Base-by-base conservation (phyloP, 2,113 vertebrate species). In the Apodemus sylvaticus region DNA sequence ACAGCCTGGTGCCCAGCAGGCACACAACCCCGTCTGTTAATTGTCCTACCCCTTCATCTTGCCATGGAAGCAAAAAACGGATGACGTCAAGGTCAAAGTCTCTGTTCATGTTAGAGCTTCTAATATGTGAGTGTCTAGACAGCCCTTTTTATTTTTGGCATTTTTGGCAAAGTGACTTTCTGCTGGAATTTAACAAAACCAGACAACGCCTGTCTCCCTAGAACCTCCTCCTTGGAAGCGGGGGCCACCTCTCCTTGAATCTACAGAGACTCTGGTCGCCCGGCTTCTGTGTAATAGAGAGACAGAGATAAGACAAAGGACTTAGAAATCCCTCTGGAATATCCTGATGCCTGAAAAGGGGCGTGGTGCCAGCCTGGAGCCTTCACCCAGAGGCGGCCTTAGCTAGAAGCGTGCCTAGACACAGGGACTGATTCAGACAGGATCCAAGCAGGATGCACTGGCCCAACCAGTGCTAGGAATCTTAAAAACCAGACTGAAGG, bases 61-160 rank as follows among this genome's bases (percentile, higher is more conserved):
- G 3, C 66, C 79, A 22, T 9, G 36, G 64, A 92, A 48, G 66
- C 22, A 7, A 82, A 82, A 74, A 78, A 73, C 92, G 77, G 55
- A 14, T 68, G 71, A 92, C 66, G 79, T 92, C 60, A 89, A 68
- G 71, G 87, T 82, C 51, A 74, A 86, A 86, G 94, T 64, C n/a
- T 82, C 60, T 76, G 81, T 93, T 92, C 88, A 6, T 24, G 39
- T 48, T 62, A 90, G 95, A 96, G 45, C 60, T 86, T 94, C 90
- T 81, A 96, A 81, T 81, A 88, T 94, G 97, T 90, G 91, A 97
- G 95, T 93, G 97, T 98, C 97, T 97, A 98, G 97, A 98, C 97
- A 91, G 97, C 86, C 86, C 95, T 95, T 97, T 87, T 97, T 96
- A 97, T 98, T 98, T 98, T 97, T 97, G 97, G 96, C 96, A 86